Base-by-base conservation (phyloP, 2,113 vertebrate genomes). In the Abramis brama region DNA sequence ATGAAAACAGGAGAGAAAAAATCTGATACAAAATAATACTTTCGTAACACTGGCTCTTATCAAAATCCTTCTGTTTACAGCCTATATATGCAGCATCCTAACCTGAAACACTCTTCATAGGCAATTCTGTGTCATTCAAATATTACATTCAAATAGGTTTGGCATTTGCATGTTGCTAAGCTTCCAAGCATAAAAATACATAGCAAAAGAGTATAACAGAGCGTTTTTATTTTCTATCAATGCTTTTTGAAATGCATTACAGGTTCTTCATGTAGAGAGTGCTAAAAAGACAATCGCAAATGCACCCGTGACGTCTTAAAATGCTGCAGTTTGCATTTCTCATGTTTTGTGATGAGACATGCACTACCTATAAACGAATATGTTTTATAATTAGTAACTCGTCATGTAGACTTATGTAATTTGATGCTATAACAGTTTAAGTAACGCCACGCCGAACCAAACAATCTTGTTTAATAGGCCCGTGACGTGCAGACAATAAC, bases 351-450 rank as follows among this genome's bases (percentile, higher is more conserved):
- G 71, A 43, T 39, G 71, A 74, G 21, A 45, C 70, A 6, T 10
- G 21, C 5, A 4, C 71, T 74, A 25, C 50, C 15, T 55, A 75
- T 66, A 84, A 79, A 80, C 62, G 17, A 75, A 30, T 23, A 30
- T 50, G 50, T 77, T 73, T 57, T 71, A 84, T 39, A 68, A 60
- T 87, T 45, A 33, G 55, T 11, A 55, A 25, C 30, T 50, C 25
- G 25, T 1, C 5, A 81, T 36, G 57, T 50, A 75, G 43, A 33
- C 74, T 85, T 80, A 80, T 83, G 87, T 71, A 78, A 83, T 73
- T 45, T 45, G 62, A 74, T 50, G 27, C 21, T 59, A 68, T 36
- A 68, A 50, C 47, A 36, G 64, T 27, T 85, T 78, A 83, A 71
- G 64, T 73, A 86, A 83, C 55, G n/a, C 39, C 9, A 13, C 47